Conservation (phyloP, 2,888 invertebrate species). For the Drosophila dives region DNA sequence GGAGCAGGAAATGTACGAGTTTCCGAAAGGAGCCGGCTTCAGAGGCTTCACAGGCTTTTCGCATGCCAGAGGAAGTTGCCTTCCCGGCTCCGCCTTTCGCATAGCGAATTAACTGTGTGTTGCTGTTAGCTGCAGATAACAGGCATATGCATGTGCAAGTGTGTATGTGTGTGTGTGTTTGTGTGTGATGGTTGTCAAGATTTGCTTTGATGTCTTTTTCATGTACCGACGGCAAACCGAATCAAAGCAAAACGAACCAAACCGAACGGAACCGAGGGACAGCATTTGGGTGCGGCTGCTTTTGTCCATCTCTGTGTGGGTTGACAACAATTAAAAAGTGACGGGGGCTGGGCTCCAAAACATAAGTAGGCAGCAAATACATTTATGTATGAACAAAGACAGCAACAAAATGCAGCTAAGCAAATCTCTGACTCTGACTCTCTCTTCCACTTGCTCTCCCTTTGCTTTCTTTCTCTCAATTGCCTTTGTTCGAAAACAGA, state of each 20-base stretch:
- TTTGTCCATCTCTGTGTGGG: conserved; percentile 71
- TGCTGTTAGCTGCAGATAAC: conserved; percentile 70
- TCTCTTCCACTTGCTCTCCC: not conserved
- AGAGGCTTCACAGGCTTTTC: conserved; percentile 51
- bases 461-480: conserved; percentile 46
- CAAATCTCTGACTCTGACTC: conserved; percentile 29
- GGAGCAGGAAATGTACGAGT: conserved; percentile 66
- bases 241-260: conserved; percentile 21
- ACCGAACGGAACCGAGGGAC: conserved; percentile 8
- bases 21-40: conserved; percentile 59
- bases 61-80: conserved; percentile 2
- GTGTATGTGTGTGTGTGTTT: not conserved
- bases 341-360: conserved; percentile 45
- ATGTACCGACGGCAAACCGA: conserved; percentile 65
- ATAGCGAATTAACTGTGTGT: conserved; percentile 17
- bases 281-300: conserved; percentile 65
- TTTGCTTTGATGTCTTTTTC: conserved; percentile 78
- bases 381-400: conserved; percentile 49
- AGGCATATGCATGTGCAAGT: conserved; percentile 43
- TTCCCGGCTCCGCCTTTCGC: not conserved
- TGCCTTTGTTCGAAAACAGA: conserved; percentile 59
- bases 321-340: conserved; percentile 76
- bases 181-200: conserved; percentile 65
- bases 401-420: conserved; percentile 35
- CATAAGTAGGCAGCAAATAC: conserved; percentile 68